phyloP scores from a whole-genome alignment of 2,797 vertebrate species.

The Lithobates pipiens region DNA sequence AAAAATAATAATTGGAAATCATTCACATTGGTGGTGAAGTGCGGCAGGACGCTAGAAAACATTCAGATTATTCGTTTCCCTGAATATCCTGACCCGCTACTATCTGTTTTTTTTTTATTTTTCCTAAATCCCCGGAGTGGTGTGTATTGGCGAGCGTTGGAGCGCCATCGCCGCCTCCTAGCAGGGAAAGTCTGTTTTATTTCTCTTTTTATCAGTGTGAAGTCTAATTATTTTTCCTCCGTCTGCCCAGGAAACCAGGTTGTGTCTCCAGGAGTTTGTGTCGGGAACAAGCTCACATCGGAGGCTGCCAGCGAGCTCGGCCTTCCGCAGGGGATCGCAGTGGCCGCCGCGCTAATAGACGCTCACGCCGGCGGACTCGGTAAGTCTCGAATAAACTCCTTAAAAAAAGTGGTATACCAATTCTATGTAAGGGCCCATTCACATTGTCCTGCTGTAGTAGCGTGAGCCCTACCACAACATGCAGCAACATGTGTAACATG shows the following conservation, averaged over 20 bases:
- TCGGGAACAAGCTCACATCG: slow-evolving; percentile 84
- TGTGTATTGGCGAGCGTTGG: neutral
- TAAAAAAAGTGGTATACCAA: too few species aligned
- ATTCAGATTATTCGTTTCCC: too few species aligned
- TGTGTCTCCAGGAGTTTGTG: slow-evolving; percentile 83
- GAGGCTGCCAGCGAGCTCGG: slow-evolving; percentile 86
- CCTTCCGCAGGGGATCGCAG: slow-evolving; percentile 83
- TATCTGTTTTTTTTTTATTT: too few species aligned
- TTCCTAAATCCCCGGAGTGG: too few species aligned
- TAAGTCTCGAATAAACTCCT: slow-evolving; percentile 66
- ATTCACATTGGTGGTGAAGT: too few species aligned
- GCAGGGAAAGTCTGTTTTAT: slow-evolving; percentile 54
- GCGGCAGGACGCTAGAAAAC: too few species aligned
- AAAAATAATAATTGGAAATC: too few species aligned
- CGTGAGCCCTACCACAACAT: too few species aligned
- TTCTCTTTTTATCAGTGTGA: slow-evolving; percentile 67
- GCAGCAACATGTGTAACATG: too few species aligned
- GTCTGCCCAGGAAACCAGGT: slow-evolving; percentile 82
- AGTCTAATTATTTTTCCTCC: slow-evolving; percentile 70
- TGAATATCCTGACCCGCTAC: too few species aligned
- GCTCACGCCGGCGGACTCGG: slow-evolving; percentile 95
- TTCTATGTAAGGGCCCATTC: too few species aligned
- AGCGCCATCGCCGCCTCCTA: neutral
- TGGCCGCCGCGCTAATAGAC: slow-evolving; percentile 92
- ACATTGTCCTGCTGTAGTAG: too few species aligned